Conservation (phyloP, 2,797 vertebrate species). For the Cheirogaleus major region DNA sequence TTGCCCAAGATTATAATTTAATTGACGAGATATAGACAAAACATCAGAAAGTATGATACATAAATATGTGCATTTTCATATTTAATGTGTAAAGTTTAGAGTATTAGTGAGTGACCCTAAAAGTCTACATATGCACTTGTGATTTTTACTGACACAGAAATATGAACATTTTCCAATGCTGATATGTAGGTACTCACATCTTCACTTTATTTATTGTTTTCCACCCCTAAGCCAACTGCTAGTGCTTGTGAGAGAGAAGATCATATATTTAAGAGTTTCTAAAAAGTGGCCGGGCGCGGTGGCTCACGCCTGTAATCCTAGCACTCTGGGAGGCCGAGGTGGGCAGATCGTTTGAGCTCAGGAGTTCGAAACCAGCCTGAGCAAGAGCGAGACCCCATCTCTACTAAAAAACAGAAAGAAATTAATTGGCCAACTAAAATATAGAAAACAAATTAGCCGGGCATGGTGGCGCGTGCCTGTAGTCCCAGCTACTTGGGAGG, state of each 20-base stretch:
- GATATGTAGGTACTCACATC: neutral
- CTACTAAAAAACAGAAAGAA: no score
- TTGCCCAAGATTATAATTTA: neutral
- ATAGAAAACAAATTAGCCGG: no score
- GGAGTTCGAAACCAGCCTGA: no score
- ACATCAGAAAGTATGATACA: neutral
- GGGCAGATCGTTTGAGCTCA: no score
- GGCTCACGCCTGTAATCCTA: no score
- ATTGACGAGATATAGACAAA: neutral
- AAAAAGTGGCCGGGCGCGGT: no score
- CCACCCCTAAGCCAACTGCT: neutral
- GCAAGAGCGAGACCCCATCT: no score
- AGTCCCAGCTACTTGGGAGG: no score
- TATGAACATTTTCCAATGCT: neutral
- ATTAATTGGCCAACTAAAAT: no score
- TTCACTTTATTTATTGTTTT: neutral
- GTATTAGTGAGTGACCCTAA: neutral
- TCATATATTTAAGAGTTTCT: neutral
- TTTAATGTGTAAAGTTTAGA: neutral
- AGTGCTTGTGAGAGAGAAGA: neutral
- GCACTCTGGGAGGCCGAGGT: no score
- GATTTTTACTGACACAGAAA: neutral
- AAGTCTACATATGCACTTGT: neutral
- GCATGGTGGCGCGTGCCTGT: no score
- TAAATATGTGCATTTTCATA: neutral